Evolutionary conservation across 2,888 invertebrate genomes (phyloP).

Genomic region (Bombyx huttoni): DNA sequence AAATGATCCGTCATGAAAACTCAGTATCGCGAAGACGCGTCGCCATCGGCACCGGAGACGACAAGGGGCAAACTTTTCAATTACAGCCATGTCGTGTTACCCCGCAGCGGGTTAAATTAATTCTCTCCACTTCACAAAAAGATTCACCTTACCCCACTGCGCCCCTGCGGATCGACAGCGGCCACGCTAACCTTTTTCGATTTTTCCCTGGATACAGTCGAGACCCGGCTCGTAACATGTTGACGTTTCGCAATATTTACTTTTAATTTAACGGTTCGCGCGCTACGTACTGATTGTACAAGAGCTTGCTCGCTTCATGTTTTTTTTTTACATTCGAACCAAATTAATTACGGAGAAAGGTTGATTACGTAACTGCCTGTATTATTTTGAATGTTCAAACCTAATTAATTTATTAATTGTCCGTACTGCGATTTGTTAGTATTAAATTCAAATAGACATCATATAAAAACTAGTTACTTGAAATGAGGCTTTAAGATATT

Average conservation of each 20-base stretch:
- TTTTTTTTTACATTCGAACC: constrained; percentile 20
- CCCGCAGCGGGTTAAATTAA: constrained; percentile 74
- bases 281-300: constrained; percentile 57
- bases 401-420: too few species aligned
- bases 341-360: neutral
- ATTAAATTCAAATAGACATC: too few species aligned
- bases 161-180: constrained; percentile 48
- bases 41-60: constrained; percentile 33
- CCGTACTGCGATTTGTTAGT: too few species aligned
- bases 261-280: constrained; percentile 67
- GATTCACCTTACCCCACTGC: constrained; percentile 61
- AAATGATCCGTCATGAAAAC: constrained; percentile 22
- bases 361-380: too few species aligned
- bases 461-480: neutral
- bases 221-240: constrained; percentile 56
- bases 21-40: constrained; percentile 37
- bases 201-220: constrained; percentile 48
- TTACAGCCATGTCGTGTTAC: constrained; percentile 70
- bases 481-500: neutral
- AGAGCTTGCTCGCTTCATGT: constrained; percentile 50
- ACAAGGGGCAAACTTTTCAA: constrained; percentile 72
- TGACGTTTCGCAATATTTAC: constrained; percentile 71
- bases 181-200: constrained; percentile 40
- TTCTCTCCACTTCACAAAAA: constrained; percentile 72
- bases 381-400: too few species aligned